Evolutionary conservation across 1,140 invertebrate species (phyloP).

Genomic region (Pseudomyrmex sp.): DNA sequence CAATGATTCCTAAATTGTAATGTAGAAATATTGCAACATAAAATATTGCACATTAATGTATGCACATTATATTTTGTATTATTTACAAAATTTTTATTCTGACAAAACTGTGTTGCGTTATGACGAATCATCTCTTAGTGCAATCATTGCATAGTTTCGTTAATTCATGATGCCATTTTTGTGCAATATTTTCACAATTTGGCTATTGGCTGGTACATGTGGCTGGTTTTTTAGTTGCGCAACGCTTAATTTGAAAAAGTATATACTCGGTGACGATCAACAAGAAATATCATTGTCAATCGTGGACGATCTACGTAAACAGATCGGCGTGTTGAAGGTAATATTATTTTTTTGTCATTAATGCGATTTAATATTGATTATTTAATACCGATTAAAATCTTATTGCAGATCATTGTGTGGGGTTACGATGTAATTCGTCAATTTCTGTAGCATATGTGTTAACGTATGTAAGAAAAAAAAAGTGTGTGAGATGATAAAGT

Average conservation of each 20-base stretch:
- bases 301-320: constrained; percentile 53
- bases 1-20: too few species aligned
- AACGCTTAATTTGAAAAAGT: constrained; percentile 78
- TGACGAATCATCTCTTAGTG: too few species aligned
- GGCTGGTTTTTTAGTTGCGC: constrained; percentile 70
- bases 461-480: background rate
- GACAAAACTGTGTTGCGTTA: too few species aligned
- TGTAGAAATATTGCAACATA: too few species aligned
- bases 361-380: background rate
- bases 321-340: constrained; percentile 79
- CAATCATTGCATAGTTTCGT: too few species aligned
- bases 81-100: too few species aligned
- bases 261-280: constrained; percentile 61
- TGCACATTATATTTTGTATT: too few species aligned
- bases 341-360: background rate
- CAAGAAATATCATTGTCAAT: constrained; percentile 71
- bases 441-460: constrained; percentile 25
- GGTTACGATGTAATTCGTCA: constrained; percentile 68
- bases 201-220: background rate
- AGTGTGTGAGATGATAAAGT: background rate
- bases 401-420: constrained; percentile 69
- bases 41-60: too few species aligned
- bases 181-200: too few species aligned
- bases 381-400: background rate
- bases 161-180: too few species aligned